Conservation (phyloP, 2,797 vertebrate species). For the Alauda arvensis region DNA sequence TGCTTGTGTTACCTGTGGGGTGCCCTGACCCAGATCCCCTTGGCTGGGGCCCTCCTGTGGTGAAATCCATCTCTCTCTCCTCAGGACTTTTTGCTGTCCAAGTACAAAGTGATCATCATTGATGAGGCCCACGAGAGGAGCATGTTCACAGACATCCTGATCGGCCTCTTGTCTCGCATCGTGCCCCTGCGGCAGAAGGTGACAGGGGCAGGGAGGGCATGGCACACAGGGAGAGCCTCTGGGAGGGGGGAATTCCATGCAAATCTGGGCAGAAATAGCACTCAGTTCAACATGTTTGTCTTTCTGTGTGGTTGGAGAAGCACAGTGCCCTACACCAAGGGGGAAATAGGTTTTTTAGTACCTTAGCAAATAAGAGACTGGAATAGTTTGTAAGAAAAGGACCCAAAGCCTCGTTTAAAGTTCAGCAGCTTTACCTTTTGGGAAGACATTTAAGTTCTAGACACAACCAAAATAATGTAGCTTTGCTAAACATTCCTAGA, state of each 20-base stretch:
- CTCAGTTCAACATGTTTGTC: rapidly evolving
- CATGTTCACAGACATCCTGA: constrained; percentile 92
- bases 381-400: no score
- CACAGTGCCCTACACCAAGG: neutral
- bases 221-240: neutral
- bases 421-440: no score
- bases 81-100: constrained; percentile 91
- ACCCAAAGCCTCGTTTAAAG: no score
- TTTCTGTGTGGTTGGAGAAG: rapidly evolving
- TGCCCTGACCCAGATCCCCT: neutral
- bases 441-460: no score
- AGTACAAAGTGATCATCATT: constrained; percentile 87
- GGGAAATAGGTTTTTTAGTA: no score
- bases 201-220: neutral
- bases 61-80: neutral
- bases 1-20: neutral
- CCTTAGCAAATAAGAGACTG: no score
- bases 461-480: no score
- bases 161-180: constrained; percentile 92
- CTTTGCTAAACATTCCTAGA: no score
- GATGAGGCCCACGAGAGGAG: constrained; percentile 96
- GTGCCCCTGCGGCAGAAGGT: constrained; percentile 89
- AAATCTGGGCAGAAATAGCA: neutral
- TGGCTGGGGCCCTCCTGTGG: neutral
- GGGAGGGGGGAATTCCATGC: neutral